Conservation (phyloP, 2,888 invertebrate genomes). For the Cenopis cana region DNA sequence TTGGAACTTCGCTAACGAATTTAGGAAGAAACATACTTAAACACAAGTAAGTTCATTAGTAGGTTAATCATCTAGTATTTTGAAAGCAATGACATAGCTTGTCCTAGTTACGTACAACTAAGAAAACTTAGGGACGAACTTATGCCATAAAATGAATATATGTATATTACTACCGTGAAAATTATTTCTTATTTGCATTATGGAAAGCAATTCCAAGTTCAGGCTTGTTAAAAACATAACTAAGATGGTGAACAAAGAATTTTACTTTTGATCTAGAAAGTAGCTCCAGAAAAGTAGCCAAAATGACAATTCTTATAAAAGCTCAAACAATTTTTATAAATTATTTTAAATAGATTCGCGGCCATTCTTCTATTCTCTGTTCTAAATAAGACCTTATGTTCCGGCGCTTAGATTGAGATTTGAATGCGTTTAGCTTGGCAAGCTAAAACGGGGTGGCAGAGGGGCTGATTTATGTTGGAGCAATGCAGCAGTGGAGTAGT, state of each 20-base stretch:
- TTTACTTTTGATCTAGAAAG: slow-evolving; percentile 22
- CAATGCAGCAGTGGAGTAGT: slow-evolving; percentile 84
- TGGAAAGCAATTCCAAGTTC: slow-evolving; percentile 2
- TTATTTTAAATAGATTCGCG: slow-evolving; percentile 67
- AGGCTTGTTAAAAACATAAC: not conserved
- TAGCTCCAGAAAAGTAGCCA: slow-evolving; percentile 47
- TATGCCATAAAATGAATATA: too few species aligned
- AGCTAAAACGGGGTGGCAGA: slow-evolving; percentile 69
- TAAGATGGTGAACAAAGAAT: not conserved
- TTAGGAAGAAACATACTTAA: not conserved
- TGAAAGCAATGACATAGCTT: not conserved
- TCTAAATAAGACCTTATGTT: slow-evolving; percentile 34
- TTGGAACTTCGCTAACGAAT: not conserved
- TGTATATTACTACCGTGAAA: too few species aligned
- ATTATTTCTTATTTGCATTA: not conserved
- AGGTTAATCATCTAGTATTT: too few species aligned
- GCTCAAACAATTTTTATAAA: slow-evolving; percentile 60
- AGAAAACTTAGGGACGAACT: too few species aligned
- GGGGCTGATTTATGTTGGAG: slow-evolving; percentile 84
- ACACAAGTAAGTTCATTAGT: not conserved
- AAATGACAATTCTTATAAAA: slow-evolving; percentile 47
- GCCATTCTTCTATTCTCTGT: slow-evolving; percentile 54
- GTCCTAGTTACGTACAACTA: not conserved
- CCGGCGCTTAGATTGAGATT: slow-evolving; percentile 54
- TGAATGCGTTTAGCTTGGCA: slow-evolving; percentile 65